phyloP scores from a whole-genome alignment of 1,140 invertebrate species.

The Cyrtorhinus lividipennis region DNA sequence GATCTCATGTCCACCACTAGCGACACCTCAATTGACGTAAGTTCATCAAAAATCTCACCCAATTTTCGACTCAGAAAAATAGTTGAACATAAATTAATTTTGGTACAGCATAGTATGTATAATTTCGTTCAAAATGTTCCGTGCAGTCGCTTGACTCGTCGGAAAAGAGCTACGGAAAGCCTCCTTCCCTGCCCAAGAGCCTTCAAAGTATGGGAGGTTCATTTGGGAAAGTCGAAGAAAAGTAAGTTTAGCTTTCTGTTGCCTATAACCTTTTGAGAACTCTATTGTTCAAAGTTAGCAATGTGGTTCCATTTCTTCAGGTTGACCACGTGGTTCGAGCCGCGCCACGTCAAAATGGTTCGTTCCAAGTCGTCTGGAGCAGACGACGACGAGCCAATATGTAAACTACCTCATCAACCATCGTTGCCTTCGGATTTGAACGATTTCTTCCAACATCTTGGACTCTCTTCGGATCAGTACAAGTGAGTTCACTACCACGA shows the following conservation, averaged over 20 bases:
- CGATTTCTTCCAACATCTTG: constrained; percentile 16
- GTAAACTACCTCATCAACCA: background rate
- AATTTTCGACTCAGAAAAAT: too few relatives aligned
- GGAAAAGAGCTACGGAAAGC: constrained; percentile 19
- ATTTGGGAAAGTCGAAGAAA: constrained; percentile 16
- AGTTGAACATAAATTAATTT: too few relatives aligned
- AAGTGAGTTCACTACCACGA: constrained; percentile 13
- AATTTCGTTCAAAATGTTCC: too few relatives aligned
- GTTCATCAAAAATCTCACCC: too few relatives aligned
- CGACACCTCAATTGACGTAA: background rate
- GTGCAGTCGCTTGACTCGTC: constrained; percentile 1
- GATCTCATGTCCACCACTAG: background rate
- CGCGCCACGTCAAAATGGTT: background rate
- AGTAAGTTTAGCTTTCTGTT: too few relatives aligned
- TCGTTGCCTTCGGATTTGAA: constrained; percentile 10
- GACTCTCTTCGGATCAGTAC: constrained; percentile 9
- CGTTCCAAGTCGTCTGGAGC: constrained; percentile 3
- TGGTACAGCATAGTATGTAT: too few relatives aligned
- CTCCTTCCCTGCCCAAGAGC: constrained; percentile 14
- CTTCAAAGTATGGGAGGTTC: constrained; percentile 17
- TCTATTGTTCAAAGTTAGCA: background rate
- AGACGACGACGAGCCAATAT: background rate
- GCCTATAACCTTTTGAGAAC: too few relatives aligned
- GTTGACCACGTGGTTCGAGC: constrained; percentile 1
- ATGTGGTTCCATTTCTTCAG: background rate